A percentile compares a stretch with the other conserved stretches of the same genome.
Evolutionary conservation across 2,113 vertebrate species (phyloP).

Genomic region (Apeltes quadracus): DNA sequence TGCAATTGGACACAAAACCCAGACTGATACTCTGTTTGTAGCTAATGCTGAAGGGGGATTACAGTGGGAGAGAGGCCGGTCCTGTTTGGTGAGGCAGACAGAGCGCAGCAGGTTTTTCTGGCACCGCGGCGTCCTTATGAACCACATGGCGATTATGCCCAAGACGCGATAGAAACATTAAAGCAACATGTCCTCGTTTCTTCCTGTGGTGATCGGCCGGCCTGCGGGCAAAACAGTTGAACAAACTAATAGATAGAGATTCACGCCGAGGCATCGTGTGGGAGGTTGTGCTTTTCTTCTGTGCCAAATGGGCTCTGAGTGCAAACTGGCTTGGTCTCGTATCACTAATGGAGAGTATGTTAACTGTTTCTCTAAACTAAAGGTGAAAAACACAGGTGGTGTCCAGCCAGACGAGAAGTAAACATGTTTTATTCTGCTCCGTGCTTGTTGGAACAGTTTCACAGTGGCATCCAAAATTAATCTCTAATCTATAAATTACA

Average conservation of each 20-base stretch:
- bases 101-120: constrained; percentile 58
- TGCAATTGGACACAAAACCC: no score
- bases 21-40: no score
- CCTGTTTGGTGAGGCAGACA: constrained; percentile 52
- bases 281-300: constrained; percentile 39
- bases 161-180: constrained; percentile 67
- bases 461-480: no score
- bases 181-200: constrained; percentile 56
- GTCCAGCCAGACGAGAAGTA: neutral
- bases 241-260: constrained; percentile 52
- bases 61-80: constrained; percentile 15
- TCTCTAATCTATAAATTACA: no score
- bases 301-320: constrained; percentile 24
- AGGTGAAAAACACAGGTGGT: neutral
- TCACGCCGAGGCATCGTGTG: constrained; percentile 36
- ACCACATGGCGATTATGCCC: constrained; percentile 70
- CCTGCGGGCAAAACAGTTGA: constrained; percentile 53
- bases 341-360: constrained; percentile 30
- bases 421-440: neutral
- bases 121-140: constrained; percentile 63
- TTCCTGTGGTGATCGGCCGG: constrained; percentile 27
- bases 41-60: constrained; percentile 34
- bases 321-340: constrained; percentile 12
- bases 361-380: neutral
- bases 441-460: no score